A percentile compares a stretch with the other conserved stretches of the same genome.
phyloP scores from a whole-genome alignment of 2,888 invertebrate genomes.

The Platynereis dumerilii region DNA sequence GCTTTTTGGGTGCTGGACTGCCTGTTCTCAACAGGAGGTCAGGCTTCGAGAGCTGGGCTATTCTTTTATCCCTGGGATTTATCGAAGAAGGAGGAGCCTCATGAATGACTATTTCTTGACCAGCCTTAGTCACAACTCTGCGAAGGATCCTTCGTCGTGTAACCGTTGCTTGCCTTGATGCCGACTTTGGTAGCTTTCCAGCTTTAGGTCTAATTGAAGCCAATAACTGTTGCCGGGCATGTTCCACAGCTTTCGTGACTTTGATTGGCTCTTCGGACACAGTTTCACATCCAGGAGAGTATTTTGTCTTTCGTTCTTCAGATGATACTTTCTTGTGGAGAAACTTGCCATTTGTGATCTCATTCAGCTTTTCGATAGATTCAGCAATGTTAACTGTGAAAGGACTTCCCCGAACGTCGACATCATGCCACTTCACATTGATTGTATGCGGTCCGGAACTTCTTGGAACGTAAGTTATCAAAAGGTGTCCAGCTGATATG shows the following conservation, averaged over 20 bases:
- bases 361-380: conserved; percentile 23
- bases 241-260: background rate
- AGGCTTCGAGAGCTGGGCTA: no score
- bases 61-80: background rate
- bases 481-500: conserved; percentile 47
- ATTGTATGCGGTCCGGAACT: conserved; percentile 49
- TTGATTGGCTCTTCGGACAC: background rate
- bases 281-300: background rate
- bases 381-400: conserved; percentile 46
- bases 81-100: conserved; percentile 19
- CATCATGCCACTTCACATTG: conserved; percentile 45
- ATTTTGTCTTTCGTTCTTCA: background rate
- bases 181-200: conserved; percentile 1
- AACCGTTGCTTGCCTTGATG: conserved; percentile 42
- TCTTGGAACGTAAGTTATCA: conserved; percentile 50
- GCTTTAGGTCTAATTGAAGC: conserved; percentile 2
- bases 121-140: conserved; percentile 48
- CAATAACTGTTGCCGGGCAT: background rate
- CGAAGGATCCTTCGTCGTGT: conserved; percentile 49
- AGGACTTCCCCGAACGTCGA: conserved; percentile 50
- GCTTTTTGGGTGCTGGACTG: background rate
- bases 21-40: background rate
- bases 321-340: conserved; percentile 9
- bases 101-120: conserved; percentile 45
- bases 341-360: conserved; percentile 10